Base-by-base conservation (phyloP, 2,888 invertebrate species). In the Pristionchus exspectatus region DNA sequence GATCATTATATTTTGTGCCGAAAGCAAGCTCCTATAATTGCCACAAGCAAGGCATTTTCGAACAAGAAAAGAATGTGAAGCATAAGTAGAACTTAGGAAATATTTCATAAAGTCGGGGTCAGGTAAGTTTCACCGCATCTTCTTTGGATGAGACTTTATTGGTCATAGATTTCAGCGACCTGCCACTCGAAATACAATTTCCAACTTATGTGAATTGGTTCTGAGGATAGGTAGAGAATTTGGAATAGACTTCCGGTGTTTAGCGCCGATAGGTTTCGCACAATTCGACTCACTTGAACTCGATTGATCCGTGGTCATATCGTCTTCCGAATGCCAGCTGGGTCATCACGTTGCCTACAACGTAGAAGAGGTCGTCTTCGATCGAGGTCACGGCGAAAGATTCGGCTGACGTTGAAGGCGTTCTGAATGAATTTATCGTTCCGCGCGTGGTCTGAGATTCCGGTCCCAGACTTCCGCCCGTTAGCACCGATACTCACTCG, bases 331-430 rank as follows among this genome's bases (percentile, higher is more conserved):
- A 77, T 1, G 85, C 90, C 14, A 90, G 33, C 44, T 74, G 74
- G 9, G 86, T 87, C 86, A 90, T 63, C 14, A 90, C 90, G 38
- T 90, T 90, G 0, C 90, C 90, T 10, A 90, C 90, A 4, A 90
- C 90, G 38, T 77, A 90, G 87, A 90, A 90, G 24, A 87, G 54
- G 30, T 83, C 83, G n/a, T 90, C 90, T 87, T 90, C 90, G 54
- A 90, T 84, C n/a, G 59, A 74, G 4, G 83, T 50, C 10, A 38
- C 56, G 18, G 89, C 84, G 33, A 83, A 50, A 30, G 63, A 66
- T 14, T 33, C 24, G 0, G 83, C 4, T 2, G 27, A 38, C 16
- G 59, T 56, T 4, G 77, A 77, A 9, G 77, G 18, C 24, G 44
- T 50, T 44, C 18, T 24, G 54, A 16, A 50, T 0, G 38, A 38